A percentile compares a stretch with the other conserved stretches of the same genome.
These are phyloP conservation scores for Lophius americanus DNA, from an alignment of 2,797 vertebrate species.

Conservation along the genomic window DNA sequence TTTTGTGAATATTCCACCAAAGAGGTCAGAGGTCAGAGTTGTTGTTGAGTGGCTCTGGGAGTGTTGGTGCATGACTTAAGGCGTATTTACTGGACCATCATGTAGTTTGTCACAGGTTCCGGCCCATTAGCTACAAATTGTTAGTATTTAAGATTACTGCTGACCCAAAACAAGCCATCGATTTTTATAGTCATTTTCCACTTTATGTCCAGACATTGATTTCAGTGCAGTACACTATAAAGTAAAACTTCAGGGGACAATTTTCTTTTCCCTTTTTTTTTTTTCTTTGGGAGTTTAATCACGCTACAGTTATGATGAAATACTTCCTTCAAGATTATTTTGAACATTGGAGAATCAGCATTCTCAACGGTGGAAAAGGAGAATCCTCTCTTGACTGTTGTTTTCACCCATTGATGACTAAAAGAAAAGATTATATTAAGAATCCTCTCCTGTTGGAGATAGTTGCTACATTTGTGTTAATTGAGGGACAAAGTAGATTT, in stretches of 20 bases:
- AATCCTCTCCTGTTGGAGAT: too few relatives aligned
- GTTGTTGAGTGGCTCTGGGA: not conserved
- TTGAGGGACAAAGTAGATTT: too few relatives aligned
- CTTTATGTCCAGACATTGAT: not conserved
- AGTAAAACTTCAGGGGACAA: not conserved
- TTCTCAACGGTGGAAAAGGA: too few relatives aligned
- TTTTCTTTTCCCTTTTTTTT: not conserved
- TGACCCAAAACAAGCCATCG: slow-evolving; percentile 24
- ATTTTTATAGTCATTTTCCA: slow-evolving; percentile 13
- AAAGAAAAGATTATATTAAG: too few relatives aligned
- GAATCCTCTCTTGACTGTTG: too few relatives aligned
- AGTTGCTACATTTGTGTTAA: too few relatives aligned
- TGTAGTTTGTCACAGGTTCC: slow-evolving; percentile 15
- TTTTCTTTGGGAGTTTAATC: not conserved
- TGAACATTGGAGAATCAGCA: too few relatives aligned
- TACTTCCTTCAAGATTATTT: too few relatives aligned
- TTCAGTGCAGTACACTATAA: not conserved
- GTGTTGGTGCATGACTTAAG: not conserved
- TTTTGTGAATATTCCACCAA: too few relatives aligned
- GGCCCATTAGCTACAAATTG: slow-evolving; percentile 32
- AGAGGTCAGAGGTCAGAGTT: slow-evolving; percentile 3
- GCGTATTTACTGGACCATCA: slow-evolving; percentile 6
- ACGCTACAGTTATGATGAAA: not conserved
- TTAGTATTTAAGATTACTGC: slow-evolving; percentile 13
- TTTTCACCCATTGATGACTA: too few relatives aligned